A percentile compares a stretch with the other conserved stretches of the same genome.
phyloP scores from a whole-genome alignment of 2,113 vertebrate species.

The western clawed frog (Xenopus tropicalis) region DNA sequence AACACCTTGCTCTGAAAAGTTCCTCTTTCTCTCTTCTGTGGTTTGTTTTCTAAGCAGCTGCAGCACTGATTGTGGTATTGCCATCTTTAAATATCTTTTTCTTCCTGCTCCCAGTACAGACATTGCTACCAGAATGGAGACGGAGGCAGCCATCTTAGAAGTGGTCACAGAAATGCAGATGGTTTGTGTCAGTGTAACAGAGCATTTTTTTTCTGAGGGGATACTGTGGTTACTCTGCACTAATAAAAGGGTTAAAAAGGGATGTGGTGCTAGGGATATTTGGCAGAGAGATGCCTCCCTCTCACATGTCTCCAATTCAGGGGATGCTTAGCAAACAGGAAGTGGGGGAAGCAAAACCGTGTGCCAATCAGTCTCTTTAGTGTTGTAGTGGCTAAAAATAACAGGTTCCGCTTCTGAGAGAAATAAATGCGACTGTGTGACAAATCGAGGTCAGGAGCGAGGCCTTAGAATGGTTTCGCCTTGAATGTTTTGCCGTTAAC shows the following conservation, averaged over 20 bases:
- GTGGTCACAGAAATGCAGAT: too few species aligned
- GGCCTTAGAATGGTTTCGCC: slow-evolving; percentile 1
- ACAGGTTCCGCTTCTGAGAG: background rate
- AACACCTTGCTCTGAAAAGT: too few species aligned
- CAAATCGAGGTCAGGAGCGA: background rate
- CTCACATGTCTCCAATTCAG: slow-evolving; percentile 2
- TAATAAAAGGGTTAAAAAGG: background rate
- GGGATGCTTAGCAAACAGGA: slow-evolving; percentile 28
- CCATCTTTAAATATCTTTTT: too few species aligned
- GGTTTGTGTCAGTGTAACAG: too few species aligned
- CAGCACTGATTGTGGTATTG: too few species aligned
- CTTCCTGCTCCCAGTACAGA: too few species aligned
- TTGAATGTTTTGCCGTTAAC: background rate
- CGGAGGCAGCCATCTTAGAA: too few species aligned
- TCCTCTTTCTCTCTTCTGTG: too few species aligned
- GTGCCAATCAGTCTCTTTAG: background rate
- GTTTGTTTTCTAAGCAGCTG: too few species aligned
- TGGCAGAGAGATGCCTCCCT: background rate
- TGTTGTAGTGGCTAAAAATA: slow-evolving; percentile 1
- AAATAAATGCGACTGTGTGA: background rate
- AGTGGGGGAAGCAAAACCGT: background rate
- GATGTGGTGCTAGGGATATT: background rate
- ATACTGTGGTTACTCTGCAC: background rate
- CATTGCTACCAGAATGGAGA: too few species aligned
- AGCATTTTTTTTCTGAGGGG: too few species aligned